A percentile compares a stretch with the other conserved stretches of the same genome.
These are phyloP conservation scores for Cydia strobilella DNA, from an alignment of 1,140 invertebrate species.

Conservation along the genomic window DNA sequence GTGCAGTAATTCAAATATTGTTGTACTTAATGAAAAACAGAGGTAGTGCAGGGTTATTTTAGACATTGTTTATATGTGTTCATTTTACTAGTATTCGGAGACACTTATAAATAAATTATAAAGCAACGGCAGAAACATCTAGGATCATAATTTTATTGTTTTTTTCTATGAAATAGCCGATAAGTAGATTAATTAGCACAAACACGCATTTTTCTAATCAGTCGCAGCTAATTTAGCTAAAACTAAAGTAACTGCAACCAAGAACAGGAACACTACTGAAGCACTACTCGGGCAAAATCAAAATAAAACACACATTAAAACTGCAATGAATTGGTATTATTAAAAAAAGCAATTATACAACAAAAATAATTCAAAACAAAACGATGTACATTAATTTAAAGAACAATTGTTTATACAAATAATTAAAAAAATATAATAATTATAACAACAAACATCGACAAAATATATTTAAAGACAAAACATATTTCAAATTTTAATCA, in stretches of 20 bases:
- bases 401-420: constrained; percentile 85
- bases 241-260: constrained; percentile 54
- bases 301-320: constrained; percentile 84
- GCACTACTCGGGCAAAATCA: constrained; percentile 73
- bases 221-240: constrained; percentile 52
- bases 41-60: too few relatives aligned
- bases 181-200: constrained; percentile 63
- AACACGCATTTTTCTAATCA: constrained; percentile 53
- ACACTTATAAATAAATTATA: too few relatives aligned
- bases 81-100: too few relatives aligned
- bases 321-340: constrained; percentile 86
- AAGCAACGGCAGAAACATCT: neutral
- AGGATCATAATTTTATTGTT: neutral
- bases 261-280: constrained; percentile 52
- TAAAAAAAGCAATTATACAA: constrained; percentile 86
- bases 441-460: constrained; percentile 84
- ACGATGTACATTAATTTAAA: constrained; percentile 86
- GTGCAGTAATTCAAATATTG: too few relatives aligned
- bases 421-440: constrained; percentile 82
- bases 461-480: constrained; percentile 80
- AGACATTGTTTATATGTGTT: too few relatives aligned
- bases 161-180: neutral
- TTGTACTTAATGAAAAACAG: too few relatives aligned
- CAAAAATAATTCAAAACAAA: constrained; percentile 85
- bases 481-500: constrained; percentile 76